These are phyloP conservation scores for Heliothis virescens DNA, from an alignment of 1,140 invertebrate species.

Conservation along the genomic window DNA sequence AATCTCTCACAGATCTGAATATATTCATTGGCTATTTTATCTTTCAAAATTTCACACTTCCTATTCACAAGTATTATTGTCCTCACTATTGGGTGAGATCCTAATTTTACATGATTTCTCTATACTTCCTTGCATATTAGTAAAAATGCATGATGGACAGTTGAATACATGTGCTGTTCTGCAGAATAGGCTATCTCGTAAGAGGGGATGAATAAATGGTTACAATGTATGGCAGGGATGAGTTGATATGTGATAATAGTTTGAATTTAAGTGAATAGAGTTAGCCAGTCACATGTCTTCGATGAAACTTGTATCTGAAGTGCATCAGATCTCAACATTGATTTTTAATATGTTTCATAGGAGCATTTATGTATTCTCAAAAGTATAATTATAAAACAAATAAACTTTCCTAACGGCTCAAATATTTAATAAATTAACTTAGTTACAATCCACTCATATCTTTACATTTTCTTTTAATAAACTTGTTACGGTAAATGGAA, in stretches of 20 bases:
- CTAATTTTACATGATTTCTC: conserved; percentile 5
- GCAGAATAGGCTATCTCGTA: conserved; percentile 21
- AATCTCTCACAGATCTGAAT: conserved; percentile 25
- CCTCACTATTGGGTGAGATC: not conserved
- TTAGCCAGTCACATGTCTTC: conserved; percentile 62
- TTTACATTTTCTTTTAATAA: not conserved
- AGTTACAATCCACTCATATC: not conserved
- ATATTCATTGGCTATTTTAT: conserved; percentile 4
- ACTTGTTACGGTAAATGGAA: conserved; percentile 4
- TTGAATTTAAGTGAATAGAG: conserved; percentile 73
- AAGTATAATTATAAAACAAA: not conserved
- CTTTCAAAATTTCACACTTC: conserved; percentile 12
- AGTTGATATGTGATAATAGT: conserved; percentile 81
- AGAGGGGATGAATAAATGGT: conserved; percentile 26
- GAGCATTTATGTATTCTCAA: conserved; percentile 72
- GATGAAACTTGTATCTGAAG: conserved; percentile 58
- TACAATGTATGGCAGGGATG: conserved; percentile 49
- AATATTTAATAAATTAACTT: conserved; percentile 13
- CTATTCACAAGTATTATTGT: not conserved
- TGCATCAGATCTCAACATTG: conserved; percentile 60
- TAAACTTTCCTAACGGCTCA: conserved; percentile 8
- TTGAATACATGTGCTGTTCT: conserved; percentile 8
- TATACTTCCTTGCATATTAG: conserved; percentile 33
- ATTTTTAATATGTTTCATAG: conserved; percentile 70
- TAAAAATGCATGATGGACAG: not conserved